Base-by-base conservation (phyloP, 2,888 invertebrate genomes). In the Drosophila pseudotakahashii region DNA sequence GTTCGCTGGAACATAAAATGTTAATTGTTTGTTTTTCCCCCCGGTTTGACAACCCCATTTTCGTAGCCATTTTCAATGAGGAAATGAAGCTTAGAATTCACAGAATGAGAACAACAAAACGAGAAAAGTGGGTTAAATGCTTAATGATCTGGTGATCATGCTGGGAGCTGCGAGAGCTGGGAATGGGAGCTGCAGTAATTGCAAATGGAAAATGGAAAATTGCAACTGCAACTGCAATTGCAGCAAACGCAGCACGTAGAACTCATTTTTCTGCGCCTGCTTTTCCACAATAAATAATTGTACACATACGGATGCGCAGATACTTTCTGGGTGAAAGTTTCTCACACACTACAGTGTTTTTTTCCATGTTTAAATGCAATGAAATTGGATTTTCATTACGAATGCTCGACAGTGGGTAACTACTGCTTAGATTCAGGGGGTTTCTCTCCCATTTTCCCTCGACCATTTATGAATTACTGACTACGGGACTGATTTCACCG, bases 51-150 rank as follows among this genome's bases (percentile, higher is more conserved):
- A 64, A 36, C 34, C 44, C 44, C 52, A 26, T 23, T 44, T 34
- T 37, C 13, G 5, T 11, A 11, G 16, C 30, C 13, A 36, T 26
- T 34, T n/a, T 30, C 19, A 47, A 42, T 54, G 50, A 70, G 70
- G 73, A 71, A 71, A 72, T 72, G 45, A 39, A 50, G 63, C 54
- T 63, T 72, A 72, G 70, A 71, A 71, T 62, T 51, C 39, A 34
- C 42, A 45, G 19, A 66, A 64, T 50, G 66, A 26, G 42, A 32
- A 52, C 64, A 50, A 36, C 26, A 39, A 57, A 11, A n/a, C 41
- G 13, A 19, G 48, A 44, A 60, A 77, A 78, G 52, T 79, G 60
- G 80, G 80, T 86, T 86, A 86, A 75, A 79, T 64, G 66, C 74
- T 61, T 57, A 79, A 74, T 81, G 74, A 73, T 72, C 72, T 66